Base-by-base conservation (phyloP, 1,140 invertebrate species). In the Eurytemora carolleeae region DNA sequence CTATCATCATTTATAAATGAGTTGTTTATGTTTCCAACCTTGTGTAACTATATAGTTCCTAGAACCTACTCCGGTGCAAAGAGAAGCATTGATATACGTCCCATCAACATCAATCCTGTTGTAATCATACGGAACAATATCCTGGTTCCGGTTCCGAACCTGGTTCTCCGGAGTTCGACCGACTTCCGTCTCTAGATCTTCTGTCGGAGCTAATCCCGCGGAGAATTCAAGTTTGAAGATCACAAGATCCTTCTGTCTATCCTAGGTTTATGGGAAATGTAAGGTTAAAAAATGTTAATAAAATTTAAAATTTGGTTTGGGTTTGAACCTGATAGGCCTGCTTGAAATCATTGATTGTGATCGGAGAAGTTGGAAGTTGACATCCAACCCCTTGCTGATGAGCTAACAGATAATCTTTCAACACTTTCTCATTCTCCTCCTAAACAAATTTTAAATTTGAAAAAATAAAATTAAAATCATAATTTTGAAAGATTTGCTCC, bases 71-170 rank as follows among this genome's bases (percentile, higher is more conserved):
- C 31, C 31, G n/a, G 31, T 44, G 31, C 31, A 44, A 7, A 44
- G 31, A n/a, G 31, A 44, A n/a, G 31, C 31, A 44, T 44, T 44
- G n/a, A 44, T 44, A 44, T 44, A 44, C 31, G 7, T n/a, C 31
- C 31, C 31, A 7, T 44, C 31, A 7, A 44, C 31, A 44, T n/a
- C 3, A 2, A 60, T 52, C n/a, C 59, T 15, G 23, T 60, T 60
- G 23, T 21, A 52, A 53, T 60, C 59, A 52, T 53, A 53, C 1
- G 59, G 31, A 1, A 60, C 23, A 22, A n/a, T 18, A 23, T 44
- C 31, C 7, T 7, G 7, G 7, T 7, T 44, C n/a, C 31, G 7
- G 31, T 44, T 44, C 31, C 7, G 31, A n/a, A n/a, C 31, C 31
- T 44, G 31, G 31, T 44, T 44, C 7, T 7, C 31, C 31, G 31